Percentiles rank a stretch among this genome's conserved stretches.
phyloP scores from a whole-genome alignment of 2,113 vertebrate species.

The Engystomops pustulosus region DNA sequence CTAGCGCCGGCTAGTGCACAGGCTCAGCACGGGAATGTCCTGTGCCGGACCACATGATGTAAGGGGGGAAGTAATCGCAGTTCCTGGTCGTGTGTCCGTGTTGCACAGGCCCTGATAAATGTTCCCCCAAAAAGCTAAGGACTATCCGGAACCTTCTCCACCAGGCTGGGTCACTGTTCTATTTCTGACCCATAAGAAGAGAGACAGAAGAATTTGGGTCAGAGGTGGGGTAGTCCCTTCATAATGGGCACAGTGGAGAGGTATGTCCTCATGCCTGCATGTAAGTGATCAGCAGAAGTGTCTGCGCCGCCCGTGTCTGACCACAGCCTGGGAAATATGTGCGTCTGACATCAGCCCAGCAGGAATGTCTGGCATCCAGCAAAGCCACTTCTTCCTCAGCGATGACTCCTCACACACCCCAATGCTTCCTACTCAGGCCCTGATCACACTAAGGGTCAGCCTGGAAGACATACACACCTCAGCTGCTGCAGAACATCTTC shows the following conservation, averaged over 20 bases:
- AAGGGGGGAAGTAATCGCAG: too few species aligned
- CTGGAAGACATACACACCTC: background rate
- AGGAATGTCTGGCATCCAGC: slow-evolving; percentile 50
- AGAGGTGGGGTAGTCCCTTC: background rate
- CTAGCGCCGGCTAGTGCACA: too few species aligned
- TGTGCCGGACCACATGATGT: too few species aligned
- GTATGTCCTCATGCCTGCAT: background rate
- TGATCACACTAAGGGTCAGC: too few species aligned
- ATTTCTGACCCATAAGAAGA: too few species aligned
- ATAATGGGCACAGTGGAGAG: background rate
- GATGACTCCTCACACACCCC: background rate
- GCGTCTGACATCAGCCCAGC: slow-evolving; percentile 26
- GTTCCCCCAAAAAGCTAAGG: too few species aligned
- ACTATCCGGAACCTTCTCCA: too few species aligned
- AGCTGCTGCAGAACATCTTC: background rate
- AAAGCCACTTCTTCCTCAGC: slow-evolving; percentile 28
- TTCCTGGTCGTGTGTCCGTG: too few species aligned
- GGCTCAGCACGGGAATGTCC: too few species aligned
- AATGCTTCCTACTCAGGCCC: background rate
- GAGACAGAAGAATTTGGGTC: background rate
- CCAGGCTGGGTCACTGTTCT: too few species aligned
- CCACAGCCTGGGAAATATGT: slow-evolving; percentile 25
- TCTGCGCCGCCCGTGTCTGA: background rate
- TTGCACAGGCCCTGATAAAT: too few species aligned
- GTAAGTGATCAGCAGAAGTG: background rate